phyloP scores from a whole-genome alignment of 2,113 vertebrate genomes.

The Onychostoma macrolepis region DNA sequence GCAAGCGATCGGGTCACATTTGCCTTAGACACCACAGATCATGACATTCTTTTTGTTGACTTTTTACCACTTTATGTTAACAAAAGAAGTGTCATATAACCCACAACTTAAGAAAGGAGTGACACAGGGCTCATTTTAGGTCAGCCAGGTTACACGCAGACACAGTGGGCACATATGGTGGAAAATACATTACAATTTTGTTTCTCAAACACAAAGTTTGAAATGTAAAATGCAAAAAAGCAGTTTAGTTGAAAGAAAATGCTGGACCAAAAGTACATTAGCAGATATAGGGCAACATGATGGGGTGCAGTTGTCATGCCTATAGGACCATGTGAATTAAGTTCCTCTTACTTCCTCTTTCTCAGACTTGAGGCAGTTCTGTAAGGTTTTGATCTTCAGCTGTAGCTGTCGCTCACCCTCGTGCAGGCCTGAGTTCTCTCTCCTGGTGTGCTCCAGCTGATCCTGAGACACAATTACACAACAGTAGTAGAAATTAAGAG shows the following conservation, averaged over 20 bases:
- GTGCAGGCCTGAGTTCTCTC: conserved; percentile 89
- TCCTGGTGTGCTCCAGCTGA: conserved; percentile 87
- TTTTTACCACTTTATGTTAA: no score
- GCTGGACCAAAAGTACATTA: not conserved
- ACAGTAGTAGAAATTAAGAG: not conserved
- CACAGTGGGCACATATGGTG: no score
- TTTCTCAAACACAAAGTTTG: no score
- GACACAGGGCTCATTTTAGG: no score
- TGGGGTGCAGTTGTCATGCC: not conserved
- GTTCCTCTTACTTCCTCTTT: conserved; percentile 89
- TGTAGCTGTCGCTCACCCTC: conserved; percentile 93
- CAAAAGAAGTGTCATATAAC: no score
- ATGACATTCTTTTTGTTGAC: no score
- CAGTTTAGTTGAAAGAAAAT: not conserved
- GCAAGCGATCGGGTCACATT: no score
- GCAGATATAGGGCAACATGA: not conserved
- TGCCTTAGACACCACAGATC: no score
- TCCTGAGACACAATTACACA: conserved; percentile 77
- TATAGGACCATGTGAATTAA: not conserved
- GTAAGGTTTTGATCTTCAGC: conserved; percentile 90
- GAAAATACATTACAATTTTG: no score
- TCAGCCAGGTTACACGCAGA: no score
- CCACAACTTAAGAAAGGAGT: no score
- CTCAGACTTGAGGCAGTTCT: conserved; percentile 92
- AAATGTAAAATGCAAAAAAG: no score